Base-by-base conservation (phyloP, 2,113 vertebrate species). In the Columba livia region DNA sequence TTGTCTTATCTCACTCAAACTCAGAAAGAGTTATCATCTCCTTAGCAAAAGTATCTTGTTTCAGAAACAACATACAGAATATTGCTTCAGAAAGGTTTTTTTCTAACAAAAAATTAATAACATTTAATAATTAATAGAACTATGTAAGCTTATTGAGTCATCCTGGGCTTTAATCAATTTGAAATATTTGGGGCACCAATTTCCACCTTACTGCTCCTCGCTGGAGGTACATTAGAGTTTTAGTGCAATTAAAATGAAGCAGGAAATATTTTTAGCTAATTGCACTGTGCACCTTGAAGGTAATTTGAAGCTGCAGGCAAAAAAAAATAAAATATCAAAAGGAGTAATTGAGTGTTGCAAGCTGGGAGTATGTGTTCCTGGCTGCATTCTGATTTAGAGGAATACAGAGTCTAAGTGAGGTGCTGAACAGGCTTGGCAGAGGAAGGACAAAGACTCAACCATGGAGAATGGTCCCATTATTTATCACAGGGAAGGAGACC, bases 201-300 rank as follows among this genome's bases (percentile, higher is more conserved):
- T 97, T 96, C 88, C 62, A 94, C 86, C 91, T 96, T 81, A 82
- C 81, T 94, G 79, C 50, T 96, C 79, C 75, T 95, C 38, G 11
- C 94, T 96, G 93, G 94, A 94, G 93, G 94, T 96, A 87, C 56
- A 67, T 88, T 84, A 85, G 87, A 86, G 75, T 92, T 93, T 96
- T 93, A 90, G 90, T 88, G 95, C 96, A 96, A 97, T 97, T 96
- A 97, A 97, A 96, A 95, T 0, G 12, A 94, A 92, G 93, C 65
- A 90, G 88, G 85, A 97, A 97, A 93, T 96, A 95, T 95, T 95
- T 97, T 96, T 93, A 97, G 94, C 71, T 97, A 95, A 97, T 97
- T 97, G 95, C 88, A 74, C 93, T 82, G 88, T 96, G 92, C 94
- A 95, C 91, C 95, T 96, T 96, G 95, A 96, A 95, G 93, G 95